Evolutionary conservation across 2,888 invertebrate species (phyloP).

Genomic region (Bhutanitis thaidina): DNA sequence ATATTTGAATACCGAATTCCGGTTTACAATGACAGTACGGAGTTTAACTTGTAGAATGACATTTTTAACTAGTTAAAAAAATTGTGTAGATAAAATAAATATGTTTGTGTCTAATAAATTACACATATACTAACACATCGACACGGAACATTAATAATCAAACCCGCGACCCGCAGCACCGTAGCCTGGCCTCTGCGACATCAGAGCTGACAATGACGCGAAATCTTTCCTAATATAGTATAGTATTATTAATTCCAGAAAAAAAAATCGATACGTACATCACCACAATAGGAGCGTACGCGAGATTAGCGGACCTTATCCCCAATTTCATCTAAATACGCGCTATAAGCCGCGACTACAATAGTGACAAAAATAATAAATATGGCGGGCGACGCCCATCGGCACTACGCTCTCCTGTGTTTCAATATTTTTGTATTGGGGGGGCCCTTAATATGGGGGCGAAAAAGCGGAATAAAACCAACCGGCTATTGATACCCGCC

Average conservation of each 20-base stretch:
- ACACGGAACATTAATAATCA: too few relatives aligned
- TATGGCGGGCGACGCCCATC: conserved; percentile 59
- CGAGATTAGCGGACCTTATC: conserved; percentile 73
- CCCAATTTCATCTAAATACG: conserved; percentile 79
- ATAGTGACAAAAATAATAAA: conserved; percentile 79
- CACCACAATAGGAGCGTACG: conserved; percentile 49
- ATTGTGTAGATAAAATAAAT: too few relatives aligned
- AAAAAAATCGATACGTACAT: conserved; percentile 57
- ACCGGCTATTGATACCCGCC: conserved; percentile 55
- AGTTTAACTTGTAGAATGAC: too few relatives aligned
- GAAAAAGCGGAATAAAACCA: conserved; percentile 58
- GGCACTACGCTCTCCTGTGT: conserved; percentile 47
- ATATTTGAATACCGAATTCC: too few relatives aligned
- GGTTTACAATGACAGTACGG: too few relatives aligned
- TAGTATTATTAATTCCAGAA: conserved; percentile 20
- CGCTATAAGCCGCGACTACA: conserved; percentile 64
- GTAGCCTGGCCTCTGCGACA: too few relatives aligned
- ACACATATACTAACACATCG: too few relatives aligned
- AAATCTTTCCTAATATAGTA: neutral
- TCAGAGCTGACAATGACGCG: too few relatives aligned
- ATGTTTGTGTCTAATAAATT: too few relatives aligned
- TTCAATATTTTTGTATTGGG: conserved; percentile 69
- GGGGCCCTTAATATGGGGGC: conserved; percentile 60
- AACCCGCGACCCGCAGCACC: too few relatives aligned
- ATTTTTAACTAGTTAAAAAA: too few relatives aligned